Percentiles rank a stretch among this genome's conserved stretches.
Evolutionary conservation across 1,140 invertebrate genomes (phyloP).

Genomic region (Drosophila burlai): DNA sequence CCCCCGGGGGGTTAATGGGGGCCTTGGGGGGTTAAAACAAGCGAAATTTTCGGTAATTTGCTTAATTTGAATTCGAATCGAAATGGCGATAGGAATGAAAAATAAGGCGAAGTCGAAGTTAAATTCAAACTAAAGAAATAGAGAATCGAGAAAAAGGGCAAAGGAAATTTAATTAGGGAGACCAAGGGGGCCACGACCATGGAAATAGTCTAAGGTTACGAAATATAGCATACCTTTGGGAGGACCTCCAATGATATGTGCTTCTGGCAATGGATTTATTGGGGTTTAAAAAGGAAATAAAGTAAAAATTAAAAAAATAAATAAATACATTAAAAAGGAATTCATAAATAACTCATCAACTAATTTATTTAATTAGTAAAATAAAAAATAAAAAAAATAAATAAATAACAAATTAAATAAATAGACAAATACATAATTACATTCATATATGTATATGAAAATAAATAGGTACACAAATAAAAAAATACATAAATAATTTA

Average conservation of each 20-base stretch:
- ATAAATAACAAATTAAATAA: too few species aligned
- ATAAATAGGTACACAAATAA: too few species aligned
- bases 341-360: too few species aligned
- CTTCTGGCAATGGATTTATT: too few species aligned
- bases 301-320: too few species aligned
- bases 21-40: slow-evolving; percentile 21
- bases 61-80: slow-evolving; percentile 71
- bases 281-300: not conserved
- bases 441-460: too few species aligned
- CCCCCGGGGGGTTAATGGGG: not conserved
- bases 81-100: slow-evolving; percentile 24
- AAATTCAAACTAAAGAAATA: not conserved
- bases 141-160: not conserved
- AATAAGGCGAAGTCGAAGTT: not conserved
- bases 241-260: not conserved
- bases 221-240: not conserved
- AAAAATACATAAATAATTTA: too few species aligned
- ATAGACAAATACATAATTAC: too few species aligned
- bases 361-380: too few species aligned
- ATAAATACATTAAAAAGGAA: too few species aligned
- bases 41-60: slow-evolving; percentile 70
- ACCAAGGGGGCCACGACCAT: not conserved
- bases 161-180: not conserved
- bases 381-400: too few species aligned
- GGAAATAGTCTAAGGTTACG: not conserved